These are phyloP conservation scores for Parapristionchus giblindavisi DNA, from an alignment of 2,888 invertebrate species.

Conservation along the genomic window DNA sequence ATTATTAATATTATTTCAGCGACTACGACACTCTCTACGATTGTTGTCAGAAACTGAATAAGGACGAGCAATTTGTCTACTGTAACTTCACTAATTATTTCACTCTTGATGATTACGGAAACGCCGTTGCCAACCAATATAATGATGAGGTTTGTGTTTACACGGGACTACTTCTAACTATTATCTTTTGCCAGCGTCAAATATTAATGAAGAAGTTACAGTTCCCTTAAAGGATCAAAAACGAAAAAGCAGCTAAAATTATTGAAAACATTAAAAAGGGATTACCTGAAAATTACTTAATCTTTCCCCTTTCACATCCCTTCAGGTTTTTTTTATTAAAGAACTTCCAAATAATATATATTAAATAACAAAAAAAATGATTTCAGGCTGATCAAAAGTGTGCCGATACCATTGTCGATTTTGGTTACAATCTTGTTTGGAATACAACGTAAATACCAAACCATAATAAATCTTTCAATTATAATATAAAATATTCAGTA, in stretches of 20 bases:
- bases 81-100: slow-evolving; percentile 56
- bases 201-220: too few species aligned
- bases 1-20: too few species aligned
- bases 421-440: slow-evolving; percentile 49
- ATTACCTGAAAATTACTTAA: too few species aligned
- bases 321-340: too few species aligned
- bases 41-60: slow-evolving; percentile 48
- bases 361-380: too few species aligned
- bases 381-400: slow-evolving; percentile 41
- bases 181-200: too few species aligned
- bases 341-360: too few species aligned
- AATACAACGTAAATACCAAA: slow-evolving; percentile 38
- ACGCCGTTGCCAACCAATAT: slow-evolving; percentile 50
- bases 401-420: slow-evolving; percentile 49
- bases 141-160: slow-evolving; percentile 13
- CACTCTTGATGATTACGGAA: slow-evolving; percentile 56
- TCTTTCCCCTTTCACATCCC: too few species aligned
- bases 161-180: too few species aligned
- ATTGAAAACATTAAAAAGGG: too few species aligned
- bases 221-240: too few species aligned
- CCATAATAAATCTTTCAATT: not conserved
- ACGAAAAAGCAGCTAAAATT: too few species aligned
- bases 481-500: slow-evolving; percentile 42
- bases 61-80: slow-evolving; percentile 44
- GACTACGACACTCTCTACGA: slow-evolving; percentile 53